Base-by-base conservation (phyloP, 2,888 invertebrate species). In the Phorcus lineatus region DNA sequence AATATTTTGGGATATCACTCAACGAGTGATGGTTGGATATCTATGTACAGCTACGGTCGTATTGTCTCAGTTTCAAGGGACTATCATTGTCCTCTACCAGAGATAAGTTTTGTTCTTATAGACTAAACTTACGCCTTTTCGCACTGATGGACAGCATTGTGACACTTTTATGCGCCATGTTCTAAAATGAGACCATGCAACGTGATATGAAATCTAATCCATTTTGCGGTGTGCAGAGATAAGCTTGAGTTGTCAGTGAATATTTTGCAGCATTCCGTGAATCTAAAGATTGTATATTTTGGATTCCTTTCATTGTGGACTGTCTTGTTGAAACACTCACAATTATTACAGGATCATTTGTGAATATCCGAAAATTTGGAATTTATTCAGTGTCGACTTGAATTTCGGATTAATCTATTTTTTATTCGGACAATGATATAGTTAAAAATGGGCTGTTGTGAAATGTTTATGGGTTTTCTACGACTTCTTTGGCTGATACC, bases 191-290 rank as follows among this genome's bases (percentile, higher is more conserved):
- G 19, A 9, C 22, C 24, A 22, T 62, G 62, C 62, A 62, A 28
- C 62, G 62, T 62, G 62, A 62, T 24, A 19, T 62, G 62, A 62
- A 62, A 62, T 62, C 24, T 62, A 62, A 62, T 28, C 62, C 28
- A 28, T 17, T 28, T 16, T 62, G 62, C 17, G 62, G 24, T 28
- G 28, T 16, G 62, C 62, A 62, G 22, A 28, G 28, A 28, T 28
- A 62, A 19, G 28, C 24, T n/a, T 24, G 62, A 28, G 24, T 62
- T 24, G 24, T 28, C 22, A 62, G 16, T 22, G 62, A 17, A 24
- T 28, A 28, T 28, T 47, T 47, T 47, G 47, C 24, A 3, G 13
- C 62, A 62, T 24, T 62, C 24, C 24, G 62, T 62, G 62, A 62
- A 62, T 62, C 28, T 62, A 2, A 24, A 22, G 22, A 62, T 62